Conservation (phyloP, 2,113 vertebrate species). For the Periophthalmus modestus region DNA sequence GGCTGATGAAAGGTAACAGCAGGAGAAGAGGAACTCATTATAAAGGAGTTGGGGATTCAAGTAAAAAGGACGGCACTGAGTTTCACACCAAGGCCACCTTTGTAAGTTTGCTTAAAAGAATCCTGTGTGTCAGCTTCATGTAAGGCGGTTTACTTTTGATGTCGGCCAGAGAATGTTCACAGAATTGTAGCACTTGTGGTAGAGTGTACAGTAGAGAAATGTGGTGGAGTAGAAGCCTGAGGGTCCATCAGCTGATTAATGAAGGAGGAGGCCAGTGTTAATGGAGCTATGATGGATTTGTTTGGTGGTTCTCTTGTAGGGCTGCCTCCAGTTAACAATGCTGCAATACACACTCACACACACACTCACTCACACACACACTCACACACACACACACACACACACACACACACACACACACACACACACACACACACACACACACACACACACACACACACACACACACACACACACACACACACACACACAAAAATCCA, state of each 20-base stretch:
- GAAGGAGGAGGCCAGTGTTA: slow-evolving; percentile 64
- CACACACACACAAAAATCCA: too few species aligned
- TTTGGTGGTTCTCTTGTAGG: slow-evolving; percentile 59
- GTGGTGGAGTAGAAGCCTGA: slow-evolving; percentile 54
- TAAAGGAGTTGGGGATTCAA: slow-evolving; percentile 51
- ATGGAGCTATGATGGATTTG: slow-evolving; percentile 73
- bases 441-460: slow-evolving; percentile 21
- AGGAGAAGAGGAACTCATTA: slow-evolving; percentile 64
- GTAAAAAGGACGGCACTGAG: slow-evolving; percentile 40
- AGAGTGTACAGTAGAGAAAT: slow-evolving; percentile 14
- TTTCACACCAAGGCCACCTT: slow-evolving; percentile 42
- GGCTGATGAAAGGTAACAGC: slow-evolving; percentile 68
- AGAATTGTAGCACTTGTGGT: background rate
- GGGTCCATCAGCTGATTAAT: slow-evolving; percentile 70
- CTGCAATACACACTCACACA: slow-evolving; percentile 28
- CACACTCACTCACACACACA: background rate
- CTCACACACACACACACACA: too few species aligned
- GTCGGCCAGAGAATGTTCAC: background rate
- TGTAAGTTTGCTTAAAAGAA: slow-evolving; percentile 12
- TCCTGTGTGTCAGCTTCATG: slow-evolving; percentile 11
- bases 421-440: too few species aligned
- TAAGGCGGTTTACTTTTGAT: background rate
- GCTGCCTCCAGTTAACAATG: slow-evolving; percentile 53
- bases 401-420: too few species aligned
- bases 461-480: background rate